Conservation (phyloP, 2,113 vertebrate genomes). For the Circaetus cinerascens region DNA sequence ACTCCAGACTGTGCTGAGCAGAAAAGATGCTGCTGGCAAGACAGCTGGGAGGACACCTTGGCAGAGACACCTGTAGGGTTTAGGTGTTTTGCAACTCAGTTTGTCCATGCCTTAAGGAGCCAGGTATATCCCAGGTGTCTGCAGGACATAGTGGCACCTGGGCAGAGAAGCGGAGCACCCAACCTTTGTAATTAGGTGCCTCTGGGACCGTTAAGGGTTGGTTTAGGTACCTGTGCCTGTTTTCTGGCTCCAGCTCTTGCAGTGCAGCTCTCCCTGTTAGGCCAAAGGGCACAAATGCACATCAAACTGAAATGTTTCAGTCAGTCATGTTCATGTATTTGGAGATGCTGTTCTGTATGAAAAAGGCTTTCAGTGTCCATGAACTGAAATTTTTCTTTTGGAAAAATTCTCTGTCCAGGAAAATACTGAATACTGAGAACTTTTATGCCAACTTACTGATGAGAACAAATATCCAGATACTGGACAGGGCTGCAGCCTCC, state of each 20-base stretch:
- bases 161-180: neutral
- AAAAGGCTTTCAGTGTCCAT: neutral
- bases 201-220: neutral
- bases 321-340: neutral
- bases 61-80: rapidly evolving
- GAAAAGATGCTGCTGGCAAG: neutral
- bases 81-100: neutral
- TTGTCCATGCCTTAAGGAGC: neutral
- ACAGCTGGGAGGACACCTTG: neutral
- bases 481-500: neutral
- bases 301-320: neutral
- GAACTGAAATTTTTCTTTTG: neutral
- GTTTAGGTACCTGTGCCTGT: neutral
- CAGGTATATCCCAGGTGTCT: neutral
- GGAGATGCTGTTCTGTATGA: neutral
- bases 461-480: neutral
- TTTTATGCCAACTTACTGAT: neutral
- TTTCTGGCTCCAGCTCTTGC: neutral
- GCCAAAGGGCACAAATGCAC: neutral
- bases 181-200: neutral
- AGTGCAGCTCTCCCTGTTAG: neutral
- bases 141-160: neutral
- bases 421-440: neutral
- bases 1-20: neutral
- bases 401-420: neutral